Conservation (phyloP, 2,888 invertebrate species). For the Augiades crinisus region DNA sequence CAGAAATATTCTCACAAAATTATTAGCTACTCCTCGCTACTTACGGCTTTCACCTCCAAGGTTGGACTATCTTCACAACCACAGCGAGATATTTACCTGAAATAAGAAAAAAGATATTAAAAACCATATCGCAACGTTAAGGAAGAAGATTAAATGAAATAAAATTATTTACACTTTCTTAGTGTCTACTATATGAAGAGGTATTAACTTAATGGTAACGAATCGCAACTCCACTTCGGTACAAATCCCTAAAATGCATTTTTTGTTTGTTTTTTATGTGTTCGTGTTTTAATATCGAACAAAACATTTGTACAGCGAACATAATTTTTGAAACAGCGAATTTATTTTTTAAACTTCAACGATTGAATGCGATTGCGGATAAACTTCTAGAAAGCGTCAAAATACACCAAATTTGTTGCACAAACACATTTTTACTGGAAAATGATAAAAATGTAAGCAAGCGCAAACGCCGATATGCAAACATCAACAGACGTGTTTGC, state of each 20-base stretch:
- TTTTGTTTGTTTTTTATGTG: too few species aligned
- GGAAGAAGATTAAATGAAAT: too few species aligned
- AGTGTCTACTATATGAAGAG: neutral
- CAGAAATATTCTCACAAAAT: too few species aligned
- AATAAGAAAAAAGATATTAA: slow-evolving; percentile 38
- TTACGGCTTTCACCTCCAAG: too few species aligned
- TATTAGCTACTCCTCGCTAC: too few species aligned
- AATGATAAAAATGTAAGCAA: slow-evolving; percentile 26
- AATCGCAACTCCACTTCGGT: too few species aligned
- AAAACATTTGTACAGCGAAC: too few species aligned
- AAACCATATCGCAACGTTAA: slow-evolving; percentile 39
- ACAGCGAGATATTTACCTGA: slow-evolving; percentile 47
- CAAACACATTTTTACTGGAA: slow-evolving; percentile 16
- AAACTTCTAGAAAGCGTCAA: neutral
- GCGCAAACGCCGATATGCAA: neutral
- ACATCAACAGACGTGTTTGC: slow-evolving; percentile 16
- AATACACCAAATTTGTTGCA: neutral
- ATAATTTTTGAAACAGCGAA: neutral
- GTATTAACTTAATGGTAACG: too few species aligned
- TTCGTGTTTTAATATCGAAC: too few species aligned
- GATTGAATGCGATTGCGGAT: too few species aligned
- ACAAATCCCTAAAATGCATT: too few species aligned
- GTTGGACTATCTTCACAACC: neutral
- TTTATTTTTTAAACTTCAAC: too few species aligned
- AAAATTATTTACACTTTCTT: neutral